Conservation (phyloP, 2,113 vertebrate genomes). For the Epinephelus lanceolatus region DNA sequence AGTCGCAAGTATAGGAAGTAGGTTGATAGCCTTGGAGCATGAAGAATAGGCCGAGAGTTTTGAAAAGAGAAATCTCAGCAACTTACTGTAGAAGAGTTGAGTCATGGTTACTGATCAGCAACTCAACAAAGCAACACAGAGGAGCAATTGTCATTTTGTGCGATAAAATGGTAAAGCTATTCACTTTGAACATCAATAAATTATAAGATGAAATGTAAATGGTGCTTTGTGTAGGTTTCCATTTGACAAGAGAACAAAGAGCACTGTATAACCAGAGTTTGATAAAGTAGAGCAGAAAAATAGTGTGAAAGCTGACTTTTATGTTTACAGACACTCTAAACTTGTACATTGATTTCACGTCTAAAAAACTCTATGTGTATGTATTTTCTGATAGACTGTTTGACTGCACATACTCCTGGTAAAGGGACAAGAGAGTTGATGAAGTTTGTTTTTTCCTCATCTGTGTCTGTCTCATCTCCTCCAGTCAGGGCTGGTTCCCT, state of each 20-base stretch:
- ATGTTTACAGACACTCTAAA: not conserved
- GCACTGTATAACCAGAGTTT: not conserved
- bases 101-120: no score
- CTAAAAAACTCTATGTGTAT: not conserved
- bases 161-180: not conserved
- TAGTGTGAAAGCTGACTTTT: not conserved
- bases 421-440: not conserved
- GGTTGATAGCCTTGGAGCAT: not conserved
- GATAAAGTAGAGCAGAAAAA: not conserved
- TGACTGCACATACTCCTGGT: not conserved
- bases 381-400: not conserved
- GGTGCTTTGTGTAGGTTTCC: not conserved
- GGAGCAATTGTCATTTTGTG: not conserved
- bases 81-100: not conserved
- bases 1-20: not conserved
- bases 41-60: not conserved
- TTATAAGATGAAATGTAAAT: not conserved
- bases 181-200: not conserved
- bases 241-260: not conserved
- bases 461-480: constrained; percentile 16
- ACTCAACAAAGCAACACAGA: not conserved
- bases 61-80: not conserved
- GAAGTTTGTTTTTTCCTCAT: not conserved
- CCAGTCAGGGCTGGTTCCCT: constrained; percentile 96
- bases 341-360: no score